Base-by-base conservation (phyloP, 1,140 invertebrate genomes). In the Drosophila erecta region DNA sequence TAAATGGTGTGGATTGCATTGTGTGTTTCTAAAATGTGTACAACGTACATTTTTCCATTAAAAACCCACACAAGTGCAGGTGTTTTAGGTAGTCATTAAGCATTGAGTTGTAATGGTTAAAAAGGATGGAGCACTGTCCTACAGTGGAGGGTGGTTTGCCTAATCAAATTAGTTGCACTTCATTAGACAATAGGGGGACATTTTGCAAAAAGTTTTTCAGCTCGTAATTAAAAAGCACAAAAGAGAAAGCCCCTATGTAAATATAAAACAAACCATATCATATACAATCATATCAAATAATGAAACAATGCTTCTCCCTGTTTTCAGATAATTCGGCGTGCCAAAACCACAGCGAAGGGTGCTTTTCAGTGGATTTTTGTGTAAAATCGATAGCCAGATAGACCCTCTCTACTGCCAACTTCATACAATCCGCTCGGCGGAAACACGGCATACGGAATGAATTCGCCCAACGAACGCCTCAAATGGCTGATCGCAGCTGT, bases 401-500 rank as follows among this genome's bases (percentile, higher is more conserved):
- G 27, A 71, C 65, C 76, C 60, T 65, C 41, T 70, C 41, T 44
- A 53, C 51, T 55, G 65, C 62, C 54, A 59, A 55, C 33, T 40
- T 33, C 38, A 41, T 40, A 43, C 10, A 43, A 38, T 5, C 50
- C 51, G 72, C 59, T 40, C 59, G 46, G 67, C 70, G 57, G 74
- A 72, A 85, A 61, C 55, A 74, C 66, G 81, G 79, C 83, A 66
- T 40, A 79, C 47, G 66, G 69, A 49, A 87, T 87, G 79, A 76
- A 81, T 67, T 75, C 79, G 79, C 38, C 78, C 44, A 79, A 67
- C 69, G 83, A 75, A 79, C 75, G 79, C 75, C 75, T 58, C 46
- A 79, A 86, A 69, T 81, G 83, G 81, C 81, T 87, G 61, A 87
- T 64, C 75, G 75, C 81, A 86, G 81, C 83, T 87, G 83, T 87